Percentiles rank a stretch among this genome's conserved stretches.
Conservation (phyloP, 2,797 vertebrate species). For the Gallinago solitaria region DNA sequence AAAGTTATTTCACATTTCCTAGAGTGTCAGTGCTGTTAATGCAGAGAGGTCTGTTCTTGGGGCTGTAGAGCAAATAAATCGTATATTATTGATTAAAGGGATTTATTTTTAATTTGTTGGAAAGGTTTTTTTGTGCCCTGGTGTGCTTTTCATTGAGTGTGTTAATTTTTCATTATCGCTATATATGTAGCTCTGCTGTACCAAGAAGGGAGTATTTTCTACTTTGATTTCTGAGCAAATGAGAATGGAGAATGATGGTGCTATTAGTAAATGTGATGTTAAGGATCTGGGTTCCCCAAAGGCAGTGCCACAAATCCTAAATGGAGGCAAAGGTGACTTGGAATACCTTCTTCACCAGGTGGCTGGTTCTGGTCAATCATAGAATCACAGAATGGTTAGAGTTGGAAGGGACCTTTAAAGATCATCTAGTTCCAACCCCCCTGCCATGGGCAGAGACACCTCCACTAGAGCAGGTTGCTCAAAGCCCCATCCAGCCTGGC, state of each 20-base stretch:
- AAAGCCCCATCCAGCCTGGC: no score
- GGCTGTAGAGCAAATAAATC: not conserved
- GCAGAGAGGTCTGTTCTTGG: not conserved
- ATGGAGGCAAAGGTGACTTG: not conserved
- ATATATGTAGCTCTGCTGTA: not conserved
- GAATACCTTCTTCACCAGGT: not conserved
- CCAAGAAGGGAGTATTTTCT: not conserved
- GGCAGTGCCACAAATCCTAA: not conserved
- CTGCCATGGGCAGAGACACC: no score
- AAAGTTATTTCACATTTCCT: not conserved
- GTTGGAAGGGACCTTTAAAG: no score
- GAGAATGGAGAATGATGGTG: not conserved
- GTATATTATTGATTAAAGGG: conserved; percentile 2
- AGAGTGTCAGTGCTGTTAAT: not conserved
- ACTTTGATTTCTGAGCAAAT: conserved; percentile 27
- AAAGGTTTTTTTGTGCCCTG: not conserved
- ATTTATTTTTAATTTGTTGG: conserved; percentile 26
- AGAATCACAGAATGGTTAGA: no score
- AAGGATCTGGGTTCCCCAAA: conserved; percentile 4
- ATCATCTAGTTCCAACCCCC: no score
- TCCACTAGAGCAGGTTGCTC: no score
- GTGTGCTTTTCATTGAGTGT: not conserved
- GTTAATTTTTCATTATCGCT: conserved; percentile 42
- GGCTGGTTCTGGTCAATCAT: not conserved
- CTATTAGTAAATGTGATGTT: not conserved